These are phyloP conservation scores for Wasmannia auropunctata DNA, from an alignment of 1,140 invertebrate species.

Conservation along the genomic window DNA sequence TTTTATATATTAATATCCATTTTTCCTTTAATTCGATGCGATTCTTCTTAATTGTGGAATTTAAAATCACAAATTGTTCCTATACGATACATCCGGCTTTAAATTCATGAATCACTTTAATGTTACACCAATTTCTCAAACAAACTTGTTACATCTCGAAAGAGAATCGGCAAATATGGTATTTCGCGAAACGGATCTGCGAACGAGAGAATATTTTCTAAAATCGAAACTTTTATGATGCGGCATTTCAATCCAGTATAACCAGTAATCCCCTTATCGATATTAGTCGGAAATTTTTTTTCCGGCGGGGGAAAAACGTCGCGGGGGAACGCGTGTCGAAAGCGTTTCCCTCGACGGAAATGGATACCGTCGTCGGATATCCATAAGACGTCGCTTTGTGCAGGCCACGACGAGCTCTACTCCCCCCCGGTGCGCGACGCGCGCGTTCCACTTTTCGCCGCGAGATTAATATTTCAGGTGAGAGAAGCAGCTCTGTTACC, in stretches of 20 bases:
- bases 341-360: neutral
- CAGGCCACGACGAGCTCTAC: neutral
- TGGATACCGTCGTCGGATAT: constrained; percentile 30
- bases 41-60: neutral
- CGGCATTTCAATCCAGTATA: neutral
- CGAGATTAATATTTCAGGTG: constrained; percentile 48
- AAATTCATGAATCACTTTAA: neutral
- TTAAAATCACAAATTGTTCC: neutral
- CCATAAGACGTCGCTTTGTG: constrained; percentile 12
- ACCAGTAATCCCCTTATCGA: neutral
- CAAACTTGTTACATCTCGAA: neutral
- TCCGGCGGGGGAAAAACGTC: neutral
- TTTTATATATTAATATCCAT: neutral
- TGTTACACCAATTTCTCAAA: neutral
- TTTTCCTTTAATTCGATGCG: neutral
- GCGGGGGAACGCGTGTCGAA: neutral
- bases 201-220: neutral
- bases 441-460: constrained; percentile 1
- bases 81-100: neutral
- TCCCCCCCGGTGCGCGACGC: no score
- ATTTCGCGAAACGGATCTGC: neutral
- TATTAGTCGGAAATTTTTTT: constrained; percentile 20
- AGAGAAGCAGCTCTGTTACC: neutral
- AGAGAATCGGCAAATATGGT: neutral
- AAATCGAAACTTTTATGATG: neutral